phyloP scores from a whole-genome alignment of 2,797 vertebrate genomes.

The Oophaga sylvatica region DNA sequence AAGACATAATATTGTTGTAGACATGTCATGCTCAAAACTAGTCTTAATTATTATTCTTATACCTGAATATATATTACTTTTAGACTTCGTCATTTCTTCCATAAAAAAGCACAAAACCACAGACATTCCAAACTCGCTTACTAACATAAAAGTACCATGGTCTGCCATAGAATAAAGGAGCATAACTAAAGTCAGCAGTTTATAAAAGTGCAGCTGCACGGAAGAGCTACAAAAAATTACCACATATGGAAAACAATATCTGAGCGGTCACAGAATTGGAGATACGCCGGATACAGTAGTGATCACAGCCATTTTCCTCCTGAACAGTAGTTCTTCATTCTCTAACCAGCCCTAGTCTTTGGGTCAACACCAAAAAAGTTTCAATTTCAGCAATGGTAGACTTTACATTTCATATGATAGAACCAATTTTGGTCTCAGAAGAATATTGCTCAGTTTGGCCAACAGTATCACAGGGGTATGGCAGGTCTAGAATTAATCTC shows the following conservation, averaged over 20 bases:
- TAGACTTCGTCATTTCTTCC: too few species aligned
- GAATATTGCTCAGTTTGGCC: too few species aligned
- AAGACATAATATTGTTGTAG: not conserved
- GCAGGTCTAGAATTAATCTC: too few species aligned
- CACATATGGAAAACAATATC: not conserved
- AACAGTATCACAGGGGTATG: too few species aligned
- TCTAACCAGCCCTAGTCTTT: not conserved
- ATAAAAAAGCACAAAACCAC: too few species aligned
- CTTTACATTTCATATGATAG: too few species aligned
- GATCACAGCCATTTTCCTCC: not conserved
- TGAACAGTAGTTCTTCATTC: not conserved
- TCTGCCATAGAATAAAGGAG: not conserved
- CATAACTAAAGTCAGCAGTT: not conserved
- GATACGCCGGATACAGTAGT: not conserved
- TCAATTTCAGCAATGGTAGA: too few species aligned
- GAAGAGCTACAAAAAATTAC: not conserved
- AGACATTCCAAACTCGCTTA: too few species aligned
- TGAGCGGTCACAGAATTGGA: not conserved
- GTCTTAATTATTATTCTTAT: not conserved
- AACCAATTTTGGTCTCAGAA: too few species aligned
- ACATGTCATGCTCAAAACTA: not conserved
- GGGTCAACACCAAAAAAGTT: not conserved
- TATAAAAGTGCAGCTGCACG: not conserved
- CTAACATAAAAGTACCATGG: not conserved
- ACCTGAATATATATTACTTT: not conserved